Base-by-base conservation (phyloP, 2,113 vertebrate genomes). In the Phrynocephalus versicolor region DNA sequence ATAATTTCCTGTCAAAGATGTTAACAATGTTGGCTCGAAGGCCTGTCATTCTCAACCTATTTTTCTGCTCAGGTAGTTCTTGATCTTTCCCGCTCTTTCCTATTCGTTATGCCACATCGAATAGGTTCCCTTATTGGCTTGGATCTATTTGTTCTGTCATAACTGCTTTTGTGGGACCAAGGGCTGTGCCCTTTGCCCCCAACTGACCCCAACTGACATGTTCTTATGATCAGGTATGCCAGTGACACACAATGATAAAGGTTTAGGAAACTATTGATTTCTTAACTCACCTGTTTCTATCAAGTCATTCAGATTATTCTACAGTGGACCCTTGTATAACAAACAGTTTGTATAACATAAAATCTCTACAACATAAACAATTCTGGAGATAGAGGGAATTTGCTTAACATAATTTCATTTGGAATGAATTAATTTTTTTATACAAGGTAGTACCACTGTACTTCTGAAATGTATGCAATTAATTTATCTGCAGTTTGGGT, bases 1-100 rank as follows among this genome's bases (percentile, higher is more conserved):
- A 35, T 35, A 51, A 75, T 65, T 84, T 51, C 58, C 82, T 65
- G 58, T 33, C 58, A 64, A 84, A 3, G 21, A 51, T 65, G 75
- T 84, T 75, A 76, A 65, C 58, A 76, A 65, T 41, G 58, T 45
- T 64, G 37, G 72, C 58, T 75, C 65, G 72, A 84, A 84, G 37
- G 21, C 39, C 37, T 75, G 72, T 76, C 72, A 51, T 75, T 76
- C 82, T 84, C 72, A 35, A 6, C 30, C 30, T 75, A 35, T 25
- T 75, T 73, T 45, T 51, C 39, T 83, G 81, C 35, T 75, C 58
- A 75, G 55, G 45, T 2, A 62, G 57, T 13, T 75, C 60, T 84
- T 74, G 69, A 16, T 35, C 57, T 71, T 82, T 58, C 80, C 39
- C 57, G 60, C 70, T 62, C 30, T 35, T 84, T 84, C 60, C 19